These are phyloP conservation scores for Eilema depressum DNA, from an alignment of 2,888 invertebrate genomes.

Conservation along the genomic window DNA sequence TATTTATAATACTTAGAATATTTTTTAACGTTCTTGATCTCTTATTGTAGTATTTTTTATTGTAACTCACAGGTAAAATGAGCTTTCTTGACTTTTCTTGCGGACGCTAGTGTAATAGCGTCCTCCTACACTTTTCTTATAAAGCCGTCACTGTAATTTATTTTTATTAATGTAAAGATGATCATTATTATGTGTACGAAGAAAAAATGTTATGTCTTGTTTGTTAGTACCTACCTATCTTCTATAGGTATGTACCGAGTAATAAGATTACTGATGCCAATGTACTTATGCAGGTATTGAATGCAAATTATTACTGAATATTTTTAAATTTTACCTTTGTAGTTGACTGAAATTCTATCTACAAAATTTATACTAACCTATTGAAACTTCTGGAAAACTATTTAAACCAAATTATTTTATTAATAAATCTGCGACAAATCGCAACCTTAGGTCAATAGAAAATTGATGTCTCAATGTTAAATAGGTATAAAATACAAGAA, in stretches of 20 bases:
- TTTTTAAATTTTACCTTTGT: background rate
- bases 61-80: no score
- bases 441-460: background rate
- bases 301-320: background rate
- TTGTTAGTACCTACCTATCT: no score
- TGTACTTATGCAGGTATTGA: background rate
- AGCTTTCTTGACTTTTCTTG: no score
- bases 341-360: background rate
- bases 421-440: background rate
- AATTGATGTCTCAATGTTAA: background rate
- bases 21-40: background rate
- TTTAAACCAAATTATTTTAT: background rate
- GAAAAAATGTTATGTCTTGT: background rate
- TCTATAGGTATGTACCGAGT: no score
- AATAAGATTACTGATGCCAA: background rate
- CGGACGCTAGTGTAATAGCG: no score
- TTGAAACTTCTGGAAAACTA: background rate
- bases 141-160: no score
- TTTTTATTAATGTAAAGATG: no score
- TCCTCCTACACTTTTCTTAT: no score
- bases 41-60: no score
- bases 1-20: no score
- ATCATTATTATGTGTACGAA: background rate
- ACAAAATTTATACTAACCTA: background rate
- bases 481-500: background rate